These are phyloP conservation scores for Odontothrips loti DNA, from an alignment of 2,888 invertebrate species.

Conservation along the genomic window DNA sequence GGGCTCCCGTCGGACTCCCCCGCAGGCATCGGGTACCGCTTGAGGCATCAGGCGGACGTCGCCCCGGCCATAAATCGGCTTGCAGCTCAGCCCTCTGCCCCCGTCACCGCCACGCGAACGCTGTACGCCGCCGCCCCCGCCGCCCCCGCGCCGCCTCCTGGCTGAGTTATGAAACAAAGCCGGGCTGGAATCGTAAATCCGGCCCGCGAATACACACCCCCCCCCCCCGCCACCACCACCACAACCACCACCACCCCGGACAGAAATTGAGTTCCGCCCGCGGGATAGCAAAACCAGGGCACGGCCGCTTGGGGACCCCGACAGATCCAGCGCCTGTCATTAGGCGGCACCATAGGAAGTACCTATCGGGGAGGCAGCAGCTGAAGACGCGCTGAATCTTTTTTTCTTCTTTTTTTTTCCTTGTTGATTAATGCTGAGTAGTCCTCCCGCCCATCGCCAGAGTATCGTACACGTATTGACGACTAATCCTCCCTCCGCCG, in stretches of 20 bases:
- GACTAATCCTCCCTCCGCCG: too few species aligned
- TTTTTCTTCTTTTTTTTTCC: not conserved
- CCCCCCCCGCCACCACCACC: not conserved
- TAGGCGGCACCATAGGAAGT: too few species aligned
- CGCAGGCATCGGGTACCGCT: not conserved
- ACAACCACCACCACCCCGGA: not conserved
- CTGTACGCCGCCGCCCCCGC: not conserved
- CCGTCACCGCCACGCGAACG: not conserved
- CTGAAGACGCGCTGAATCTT: too few species aligned
- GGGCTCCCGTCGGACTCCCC: not conserved
- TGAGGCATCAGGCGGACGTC: not conserved
- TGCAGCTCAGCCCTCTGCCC: not conserved
- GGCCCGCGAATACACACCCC: not conserved
- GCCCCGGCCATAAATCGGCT: not conserved
- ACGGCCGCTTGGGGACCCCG: too few species aligned
- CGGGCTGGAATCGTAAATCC: not conserved
- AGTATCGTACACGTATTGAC: too few species aligned
- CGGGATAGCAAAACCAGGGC: not conserved
- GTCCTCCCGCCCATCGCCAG: too few species aligned
- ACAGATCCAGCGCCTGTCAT: too few species aligned
- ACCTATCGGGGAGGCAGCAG: too few species aligned
- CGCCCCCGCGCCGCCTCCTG: not conserved
- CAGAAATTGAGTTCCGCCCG: not conserved
- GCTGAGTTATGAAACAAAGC: constrained; percentile 11
- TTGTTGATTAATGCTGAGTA: too few species aligned